Percentiles rank a stretch among this genome's conserved stretches.
Evolutionary conservation across 2,888 invertebrate species (phyloP).

Genomic region (Archaeoteleia sp.): DNA sequence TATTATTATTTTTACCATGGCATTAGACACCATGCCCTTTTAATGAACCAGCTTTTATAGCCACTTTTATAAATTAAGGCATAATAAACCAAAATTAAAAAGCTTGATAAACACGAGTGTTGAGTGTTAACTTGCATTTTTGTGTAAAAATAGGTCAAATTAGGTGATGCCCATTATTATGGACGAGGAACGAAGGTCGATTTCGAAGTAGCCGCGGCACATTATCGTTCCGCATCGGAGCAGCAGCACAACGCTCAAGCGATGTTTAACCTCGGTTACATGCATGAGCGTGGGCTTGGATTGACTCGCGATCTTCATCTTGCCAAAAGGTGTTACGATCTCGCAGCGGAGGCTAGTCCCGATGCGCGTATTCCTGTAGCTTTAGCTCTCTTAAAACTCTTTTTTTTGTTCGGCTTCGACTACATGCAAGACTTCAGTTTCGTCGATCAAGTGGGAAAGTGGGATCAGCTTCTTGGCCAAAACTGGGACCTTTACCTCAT

Average conservation of each 20-base stretch:
- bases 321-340: constrained; percentile 98
- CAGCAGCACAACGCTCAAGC: constrained; percentile 98
- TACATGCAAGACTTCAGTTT: constrained; percentile 82
- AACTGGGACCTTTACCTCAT: constrained; percentile 98
- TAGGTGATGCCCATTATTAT: constrained; percentile 99
- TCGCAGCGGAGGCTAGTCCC: constrained; percentile 92
- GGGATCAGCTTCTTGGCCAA: constrained; percentile 84
- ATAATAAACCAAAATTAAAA: too few species aligned
- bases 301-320: constrained; percentile 92
- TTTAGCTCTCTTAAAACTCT: constrained; percentile 90
- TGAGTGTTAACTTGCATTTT: too few species aligned
- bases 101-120: too few species aligned
- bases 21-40: too few species aligned
- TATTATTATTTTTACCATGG: too few species aligned
- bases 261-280: constrained; percentile 99
- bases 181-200: constrained; percentile 94
- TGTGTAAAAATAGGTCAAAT: constrained; percentile 86
- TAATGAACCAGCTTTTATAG: too few species aligned
- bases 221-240: constrained; percentile 94
- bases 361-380: constrained; percentile 97
- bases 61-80: too few species aligned
- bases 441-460: constrained; percentile 77
- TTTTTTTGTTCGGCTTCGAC: constrained; percentile 84
- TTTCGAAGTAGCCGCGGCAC: constrained; percentile 92
- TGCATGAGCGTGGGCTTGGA: constrained; percentile 98